Evolutionary conservation across 2,797 vertebrate genomes (phyloP).

Genomic region (Chelidonichthys spinosus): DNA sequence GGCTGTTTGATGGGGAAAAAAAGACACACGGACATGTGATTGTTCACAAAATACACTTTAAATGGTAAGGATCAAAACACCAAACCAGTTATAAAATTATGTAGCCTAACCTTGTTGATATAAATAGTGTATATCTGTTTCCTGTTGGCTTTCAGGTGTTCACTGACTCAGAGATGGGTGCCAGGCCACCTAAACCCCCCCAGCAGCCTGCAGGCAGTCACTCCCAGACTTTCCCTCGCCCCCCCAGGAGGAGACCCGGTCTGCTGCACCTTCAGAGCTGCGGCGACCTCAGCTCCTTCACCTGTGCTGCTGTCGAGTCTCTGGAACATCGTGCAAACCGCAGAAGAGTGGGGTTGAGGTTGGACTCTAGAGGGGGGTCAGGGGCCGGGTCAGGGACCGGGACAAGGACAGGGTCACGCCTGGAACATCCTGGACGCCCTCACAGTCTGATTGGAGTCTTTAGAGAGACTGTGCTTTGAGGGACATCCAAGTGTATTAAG

Average conservation of each 20-base stretch:
- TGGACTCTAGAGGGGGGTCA: constrained; percentile 24
- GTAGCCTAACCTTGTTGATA: no score
- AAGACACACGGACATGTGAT: no score
- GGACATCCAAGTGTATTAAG: background rate
- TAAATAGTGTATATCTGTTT: background rate
- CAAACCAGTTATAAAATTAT: background rate
- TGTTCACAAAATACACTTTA: background rate
- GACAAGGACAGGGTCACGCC: constrained; percentile 51
- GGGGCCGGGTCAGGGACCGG: constrained; percentile 30
- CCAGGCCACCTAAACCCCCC: constrained; percentile 3
- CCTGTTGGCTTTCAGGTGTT: constrained; percentile 46
- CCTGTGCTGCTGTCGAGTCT: constrained; percentile 48
- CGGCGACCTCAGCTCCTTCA: constrained; percentile 88
- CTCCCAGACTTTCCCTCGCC: constrained; percentile 52
- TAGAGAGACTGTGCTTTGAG: constrained; percentile 87
- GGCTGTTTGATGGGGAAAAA: no score
- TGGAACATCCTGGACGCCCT: constrained; percentile 75
- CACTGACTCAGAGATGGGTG: constrained; percentile 37
- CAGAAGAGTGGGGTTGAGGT: constrained; percentile 16
- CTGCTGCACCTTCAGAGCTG: constrained; percentile 87
- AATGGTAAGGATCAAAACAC: background rate
- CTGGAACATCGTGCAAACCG: constrained; percentile 11
- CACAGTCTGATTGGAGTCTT: constrained; percentile 86
- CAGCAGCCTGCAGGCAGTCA: constrained; percentile 4
- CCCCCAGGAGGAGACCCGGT: constrained; percentile 65